A percentile compares a stretch with the other conserved stretches of the same genome.
phyloP scores from a whole-genome alignment of 2,797 vertebrate species.

The Neosalanx taihuensis region DNA sequence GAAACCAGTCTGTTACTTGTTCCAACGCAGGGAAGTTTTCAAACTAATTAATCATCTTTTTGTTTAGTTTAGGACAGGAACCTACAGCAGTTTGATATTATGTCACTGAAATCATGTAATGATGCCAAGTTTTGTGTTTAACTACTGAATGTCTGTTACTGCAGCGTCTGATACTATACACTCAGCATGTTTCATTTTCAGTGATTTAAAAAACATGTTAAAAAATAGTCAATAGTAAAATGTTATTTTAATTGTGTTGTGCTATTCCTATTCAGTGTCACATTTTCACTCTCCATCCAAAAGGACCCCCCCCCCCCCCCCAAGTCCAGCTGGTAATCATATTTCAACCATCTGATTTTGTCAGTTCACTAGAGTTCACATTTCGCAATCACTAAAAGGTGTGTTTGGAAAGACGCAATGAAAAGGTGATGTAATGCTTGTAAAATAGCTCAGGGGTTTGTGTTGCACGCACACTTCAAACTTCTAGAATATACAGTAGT shows the following conservation, averaged over 20 bases:
- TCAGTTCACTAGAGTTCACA: constrained; percentile 64
- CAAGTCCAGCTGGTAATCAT: constrained; percentile 41
- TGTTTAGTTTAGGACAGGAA: neutral
- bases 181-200: neutral
- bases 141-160: neutral
- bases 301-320: constrained; percentile 11
- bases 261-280: neutral
- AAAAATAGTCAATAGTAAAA: neutral
- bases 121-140: neutral
- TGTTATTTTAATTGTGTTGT: too few species aligned
- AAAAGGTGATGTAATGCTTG: constrained; percentile 65
- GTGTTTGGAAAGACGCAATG: constrained; percentile 58
- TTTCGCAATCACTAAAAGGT: constrained; percentile 70
- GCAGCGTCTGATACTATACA: neutral
- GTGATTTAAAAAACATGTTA: too few species aligned
- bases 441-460: constrained; percentile 53
- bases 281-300: neutral
- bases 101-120: too few species aligned
- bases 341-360: constrained; percentile 53
- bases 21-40: too few species aligned
- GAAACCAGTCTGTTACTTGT: too few species aligned
- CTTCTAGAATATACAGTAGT: constrained; percentile 14
- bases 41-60: neutral
- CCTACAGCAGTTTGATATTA: too few species aligned
- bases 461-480: constrained; percentile 37